Base-by-base conservation (phyloP, 2,113 vertebrate species). In the Sphyrna mokarran region DNA sequence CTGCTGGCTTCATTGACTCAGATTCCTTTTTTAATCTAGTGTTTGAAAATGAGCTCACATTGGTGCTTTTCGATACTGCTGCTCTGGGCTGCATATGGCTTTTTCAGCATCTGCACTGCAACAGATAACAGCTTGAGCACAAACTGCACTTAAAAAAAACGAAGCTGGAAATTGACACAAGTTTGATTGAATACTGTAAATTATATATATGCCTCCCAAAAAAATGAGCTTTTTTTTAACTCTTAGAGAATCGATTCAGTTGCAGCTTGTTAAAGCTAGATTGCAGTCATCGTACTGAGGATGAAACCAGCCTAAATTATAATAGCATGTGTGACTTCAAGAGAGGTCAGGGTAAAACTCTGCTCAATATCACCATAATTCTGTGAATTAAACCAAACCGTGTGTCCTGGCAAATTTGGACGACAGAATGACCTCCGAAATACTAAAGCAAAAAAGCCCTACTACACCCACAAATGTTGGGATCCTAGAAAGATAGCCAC, bases 81-180 rank as follows among this genome's bases (percentile, higher is more conserved):
- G 68, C 94, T 95, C 68, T 54, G 40, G 68, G 93, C 93, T 22
- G 37, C 40, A n/a, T 66, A 40, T 26, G 20, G 66, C 23, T 40
- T 95, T 29, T 72, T 9, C 69, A 70, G 69, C 40, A 95, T 95
- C 94, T 95, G 94, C 68, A 95, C 5, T 20, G 69, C 23, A 48
- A 72, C 68, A 48, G 94, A 95, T 95, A 95, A 95, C 94, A 72
- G 93, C 93, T 72, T 72, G 69, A 95, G 43, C 26, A 54, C 26
- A 54, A 95, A 54, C 40, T 95, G 69, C 22, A 54, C 3, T 66
- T 66, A 37, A 93, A 66, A 93, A 93, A 20, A 40, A 68, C 7
- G 48, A 54, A 95, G 29, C 40, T 72, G 94, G 69, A 72, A 95
- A 95, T 18, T 23, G n/a, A 95, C 94, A 95, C 10, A 43, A 76